Evolutionary conservation across 92 coral and sea anemone species (phyloP), one percentile per base, ranked within the genome.

Genomic region (Phenganax subtilis): DNA sequence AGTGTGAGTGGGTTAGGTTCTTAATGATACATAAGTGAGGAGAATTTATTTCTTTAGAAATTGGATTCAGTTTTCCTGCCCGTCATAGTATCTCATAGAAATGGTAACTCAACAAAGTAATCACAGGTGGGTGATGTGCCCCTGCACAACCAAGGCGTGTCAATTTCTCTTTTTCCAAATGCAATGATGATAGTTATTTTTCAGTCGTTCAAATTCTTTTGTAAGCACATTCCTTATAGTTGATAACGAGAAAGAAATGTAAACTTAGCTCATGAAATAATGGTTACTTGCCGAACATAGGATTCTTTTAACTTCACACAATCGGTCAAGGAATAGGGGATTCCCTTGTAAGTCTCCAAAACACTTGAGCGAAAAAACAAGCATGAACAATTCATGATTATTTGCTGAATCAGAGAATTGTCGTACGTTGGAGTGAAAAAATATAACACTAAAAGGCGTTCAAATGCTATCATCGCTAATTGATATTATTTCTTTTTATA

Each of bases 71-170:
- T 68, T 44, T 4, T 68, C 54, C 74, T 28, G 47, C 51, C 74
- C 2, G 74, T 68, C 12, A 68, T 47, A 68, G 29, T 68, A 44
- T 68, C 74, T 44, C 74, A 14, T 44, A 68, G 27, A 68, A 68
- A 68, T 4, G 74, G 29, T 44, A 68, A 68, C 74, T 68, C 74
- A 6, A 28, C 74, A 68, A 68, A 68, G 12, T 68, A 68, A n/a
- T 68, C 74, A 44, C 74, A 68, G 47, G 74, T 68, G n/a, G 74
- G 74, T 68, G 29, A 68, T 68, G n/a, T 68, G 74, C 27, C 27
- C 51, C 74, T 28, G 51, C 74, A 68, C 74, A 28, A 68, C 74
- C 74, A 68, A 47, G 29, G 51, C 74, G 74, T 68, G 74, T 68
- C 65, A 59, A 12, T 59, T 59, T 59, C 65, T 59, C 65, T 59